Evolutionary conservation across 2,797 vertebrate species (phyloP), one percentile per base, ranked within the genome.

Genomic region (Neostethus bicornis): DNA sequence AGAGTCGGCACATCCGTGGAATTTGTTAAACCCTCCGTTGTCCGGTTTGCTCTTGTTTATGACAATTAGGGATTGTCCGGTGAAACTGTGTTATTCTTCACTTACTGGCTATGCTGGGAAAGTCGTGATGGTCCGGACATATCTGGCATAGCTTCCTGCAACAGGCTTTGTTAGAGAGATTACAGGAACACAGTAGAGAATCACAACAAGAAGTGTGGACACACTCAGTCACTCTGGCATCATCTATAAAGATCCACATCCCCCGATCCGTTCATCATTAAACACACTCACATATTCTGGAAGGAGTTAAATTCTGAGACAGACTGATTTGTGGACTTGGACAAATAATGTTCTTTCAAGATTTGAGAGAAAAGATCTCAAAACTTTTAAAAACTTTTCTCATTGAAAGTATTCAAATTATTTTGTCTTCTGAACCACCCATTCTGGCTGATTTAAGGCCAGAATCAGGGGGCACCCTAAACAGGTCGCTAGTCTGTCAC

Each of bases 81-180:
- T 66, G 67, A 89, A 89, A 87, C 83, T 57, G 54, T 89, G 83
- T 89, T 90, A 86, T 90, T 89, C 83, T 90, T 85, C 81, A 86
- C 74, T 64, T 78, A 80, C 72, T 52, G 77, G 74, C 78, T 55
- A 51, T 75, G 73, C 71, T 80, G 76, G 79, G 80, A 81, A 82
- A 66, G 73, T 70, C 24, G 10, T 28, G 67, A 60, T 67, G 4
- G 44, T 69, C 83, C 81, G 85, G 87, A 89, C 87, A 90, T 91
- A 85, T 85, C 83, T 87, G 86, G 83, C 88, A 91, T 90, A 90
- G 80, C 80, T 90, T 83, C 75, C 77, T 68, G 71, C 55, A 42
- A 38, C 69, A 61, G 80, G 68, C 86, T 89, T 87, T 88, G 89
- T 90, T 70, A 55, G 9, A 46, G 73, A 87, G 87, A 88, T 90